Evolutionary conservation across 2,888 invertebrate species (phyloP).

Genomic region (Caprella mutica): DNA sequence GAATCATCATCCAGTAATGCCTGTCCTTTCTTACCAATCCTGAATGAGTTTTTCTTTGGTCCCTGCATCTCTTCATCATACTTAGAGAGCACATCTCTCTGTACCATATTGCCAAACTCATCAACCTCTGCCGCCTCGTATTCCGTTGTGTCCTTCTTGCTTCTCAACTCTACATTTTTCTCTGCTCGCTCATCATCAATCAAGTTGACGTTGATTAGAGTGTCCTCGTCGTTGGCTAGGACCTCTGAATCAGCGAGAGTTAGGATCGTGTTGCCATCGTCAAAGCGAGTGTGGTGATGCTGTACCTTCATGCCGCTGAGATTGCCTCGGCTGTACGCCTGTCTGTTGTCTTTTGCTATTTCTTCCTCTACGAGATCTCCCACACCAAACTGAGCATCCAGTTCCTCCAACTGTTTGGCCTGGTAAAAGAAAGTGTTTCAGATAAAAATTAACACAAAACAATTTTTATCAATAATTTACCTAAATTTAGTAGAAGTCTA

Average conservation of each 20-base stretch:
- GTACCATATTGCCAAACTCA: slow-evolving; percentile 48
- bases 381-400: slow-evolving; percentile 90
- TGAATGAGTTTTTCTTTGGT: slow-evolving; percentile 55
- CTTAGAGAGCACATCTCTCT: slow-evolving; percentile 64
- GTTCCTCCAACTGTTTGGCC: slow-evolving; percentile 86
- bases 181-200: slow-evolving; percentile 62
- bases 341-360: slow-evolving; percentile 48
- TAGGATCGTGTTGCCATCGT: slow-evolving; percentile 75
- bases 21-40: slow-evolving; percentile 54
- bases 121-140: slow-evolving; percentile 59
- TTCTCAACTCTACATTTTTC: slow-evolving; percentile 68
- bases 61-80: slow-evolving; percentile 89
- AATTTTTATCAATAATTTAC: too few species aligned
- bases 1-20: slow-evolving; percentile 35
- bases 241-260: slow-evolving; percentile 89
- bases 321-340: slow-evolving; percentile 57
- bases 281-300: slow-evolving; percentile 58
- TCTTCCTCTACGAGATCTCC: slow-evolving; percentile 72
- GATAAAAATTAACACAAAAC: slow-evolving; percentile 20
- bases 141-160: slow-evolving; percentile 75
- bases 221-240: slow-evolving; percentile 71
- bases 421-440: slow-evolving; percentile 39
- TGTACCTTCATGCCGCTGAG: slow-evolving; percentile 73
- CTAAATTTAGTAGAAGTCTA: too few species aligned
- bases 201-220: slow-evolving; percentile 82